Conservation (phyloP, 2,888 invertebrate genomes). For the Automeris io region DNA sequence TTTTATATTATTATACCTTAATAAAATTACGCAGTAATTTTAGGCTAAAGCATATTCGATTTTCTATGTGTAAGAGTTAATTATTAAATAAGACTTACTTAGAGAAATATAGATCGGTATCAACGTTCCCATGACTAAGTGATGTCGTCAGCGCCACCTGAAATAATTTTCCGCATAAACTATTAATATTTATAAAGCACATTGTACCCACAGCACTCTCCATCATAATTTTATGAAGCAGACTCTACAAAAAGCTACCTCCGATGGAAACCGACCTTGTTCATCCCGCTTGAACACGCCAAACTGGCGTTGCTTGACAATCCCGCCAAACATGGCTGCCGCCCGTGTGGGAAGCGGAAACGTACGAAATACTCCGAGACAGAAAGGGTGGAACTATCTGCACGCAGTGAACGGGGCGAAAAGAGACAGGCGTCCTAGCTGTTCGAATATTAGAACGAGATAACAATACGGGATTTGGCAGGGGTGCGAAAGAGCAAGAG, state of each 20-base stretch:
- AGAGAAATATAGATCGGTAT: background rate
- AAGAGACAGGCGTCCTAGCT: conserved; percentile 63
- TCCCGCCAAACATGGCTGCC: conserved; percentile 75
- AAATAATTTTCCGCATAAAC: conserved; percentile 30
- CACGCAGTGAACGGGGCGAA: conserved; percentile 48
- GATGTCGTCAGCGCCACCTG: conserved; percentile 28
- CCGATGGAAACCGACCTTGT: conserved; percentile 59
- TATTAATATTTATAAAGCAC: conserved; percentile 20
- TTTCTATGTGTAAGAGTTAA: background rate
- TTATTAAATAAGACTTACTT: conserved; percentile 7
- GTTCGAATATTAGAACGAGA: conserved; percentile 62
- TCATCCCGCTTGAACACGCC: conserved; percentile 62
- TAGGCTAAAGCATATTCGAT: too few relatives aligned
- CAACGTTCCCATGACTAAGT: background rate
- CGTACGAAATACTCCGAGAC: conserved; percentile 69
- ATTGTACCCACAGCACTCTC: conserved; percentile 17
- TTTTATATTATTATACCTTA: background rate
- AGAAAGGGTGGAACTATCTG: conserved; percentile 62
- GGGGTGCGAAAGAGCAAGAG: conserved; percentile 62
- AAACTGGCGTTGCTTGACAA: conserved; percentile 74
- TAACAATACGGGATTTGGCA: conserved; percentile 51
- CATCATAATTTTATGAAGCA: conserved; percentile 20
- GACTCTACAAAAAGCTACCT: conserved; percentile 36
- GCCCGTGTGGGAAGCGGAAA: conserved; percentile 73
- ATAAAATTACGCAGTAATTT: background rate